Base-by-base conservation (phyloP, 2,888 invertebrate species). In the Hydraecia micacea region DNA sequence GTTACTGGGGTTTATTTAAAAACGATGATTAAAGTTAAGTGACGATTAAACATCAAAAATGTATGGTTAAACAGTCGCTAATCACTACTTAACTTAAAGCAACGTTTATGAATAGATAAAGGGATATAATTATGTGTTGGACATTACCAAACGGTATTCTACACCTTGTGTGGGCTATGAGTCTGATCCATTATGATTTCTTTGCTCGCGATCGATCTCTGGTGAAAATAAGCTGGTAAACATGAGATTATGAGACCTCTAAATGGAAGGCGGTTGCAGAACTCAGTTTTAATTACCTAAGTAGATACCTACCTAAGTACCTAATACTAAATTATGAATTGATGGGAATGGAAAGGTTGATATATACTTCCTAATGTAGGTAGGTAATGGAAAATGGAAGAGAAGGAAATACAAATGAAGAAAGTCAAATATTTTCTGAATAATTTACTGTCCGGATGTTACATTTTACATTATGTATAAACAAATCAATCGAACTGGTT, bases 401-500 rank as follows among this genome's bases (percentile, higher is more conserved):
- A 18, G 9, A 9, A 32, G 49, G 36, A 25, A 25, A 69, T 52
- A 25, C 9, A 36, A 52, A 36, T 36, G 0, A 77, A 62, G 39
- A 68, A 68, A 52, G 63, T 21, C 28, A 70, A n/a, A 60, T 49
- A 7, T 46, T 39, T 21, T 21, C 21, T 60, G 25, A 52, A 32
- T 52, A 32, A 21, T 21, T 5, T 39, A 21, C 8, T 28, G 52
- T 70, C 3, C 60, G 60, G 58, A 46, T 82, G 46, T 62, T 21
- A 49, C 52, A 67, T 62, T 58, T 68, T 49, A 39, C 25, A 70
- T 52, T 68, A 52, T 21, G 55, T 25, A 46, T 42, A 58, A 70
- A 65, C n/a, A 69, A 67, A 77, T 65, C 67, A 67, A 77, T 74
- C 63, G 86, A 86, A 89, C 86, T 66, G 69, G 79, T 82, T 84